Evolutionary conservation across 2,888 invertebrate species (phyloP).

Genomic region (Drosophila merina): DNA sequence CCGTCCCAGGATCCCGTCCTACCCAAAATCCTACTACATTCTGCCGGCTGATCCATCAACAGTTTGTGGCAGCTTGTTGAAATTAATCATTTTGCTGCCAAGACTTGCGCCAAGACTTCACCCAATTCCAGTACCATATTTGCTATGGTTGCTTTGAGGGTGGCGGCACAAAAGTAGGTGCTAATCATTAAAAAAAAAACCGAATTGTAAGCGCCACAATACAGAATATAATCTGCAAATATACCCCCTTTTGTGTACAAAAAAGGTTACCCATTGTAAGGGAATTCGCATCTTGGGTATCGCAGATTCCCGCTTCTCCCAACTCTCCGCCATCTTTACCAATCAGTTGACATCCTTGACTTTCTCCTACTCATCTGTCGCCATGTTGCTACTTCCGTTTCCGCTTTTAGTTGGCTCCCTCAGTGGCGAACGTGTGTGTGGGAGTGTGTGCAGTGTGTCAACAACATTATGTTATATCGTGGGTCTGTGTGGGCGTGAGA

Average conservation of each 20-base stretch:
- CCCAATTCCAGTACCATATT: too few relatives aligned
- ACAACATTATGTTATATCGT: conserved; percentile 59
- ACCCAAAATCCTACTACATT: conserved; percentile 4
- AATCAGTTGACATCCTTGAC: conserved; percentile 56
- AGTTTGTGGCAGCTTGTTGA: conserved; percentile 75
- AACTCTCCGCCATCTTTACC: conserved; percentile 38
- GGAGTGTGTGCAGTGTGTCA: conserved; percentile 52
- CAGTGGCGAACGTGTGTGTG: neutral
- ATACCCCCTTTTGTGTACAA: neutral
- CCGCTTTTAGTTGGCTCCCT: conserved; percentile 68
- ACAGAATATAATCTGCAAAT: neutral
- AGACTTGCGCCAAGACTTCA: conserved; percentile 21
- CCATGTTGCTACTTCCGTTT: conserved; percentile 68
- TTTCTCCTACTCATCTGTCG: conserved; percentile 55
- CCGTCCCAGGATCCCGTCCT: neutral
- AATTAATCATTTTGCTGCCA: conserved; percentile 77
- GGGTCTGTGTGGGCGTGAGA: conserved; percentile 17
- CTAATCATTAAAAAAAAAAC: too few relatives aligned
- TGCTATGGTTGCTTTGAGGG: too few relatives aligned
- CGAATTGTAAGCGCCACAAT: too few relatives aligned
- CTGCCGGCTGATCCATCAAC: conserved; percentile 42
- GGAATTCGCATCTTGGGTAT: neutral
- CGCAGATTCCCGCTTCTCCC: neutral
- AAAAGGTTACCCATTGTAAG: neutral
- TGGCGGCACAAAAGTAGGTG: too few relatives aligned